These are phyloP conservation scores for Lutjanus campechanus DNA, from an alignment of 2,797 vertebrate genomes.

Conservation along the genomic window DNA sequence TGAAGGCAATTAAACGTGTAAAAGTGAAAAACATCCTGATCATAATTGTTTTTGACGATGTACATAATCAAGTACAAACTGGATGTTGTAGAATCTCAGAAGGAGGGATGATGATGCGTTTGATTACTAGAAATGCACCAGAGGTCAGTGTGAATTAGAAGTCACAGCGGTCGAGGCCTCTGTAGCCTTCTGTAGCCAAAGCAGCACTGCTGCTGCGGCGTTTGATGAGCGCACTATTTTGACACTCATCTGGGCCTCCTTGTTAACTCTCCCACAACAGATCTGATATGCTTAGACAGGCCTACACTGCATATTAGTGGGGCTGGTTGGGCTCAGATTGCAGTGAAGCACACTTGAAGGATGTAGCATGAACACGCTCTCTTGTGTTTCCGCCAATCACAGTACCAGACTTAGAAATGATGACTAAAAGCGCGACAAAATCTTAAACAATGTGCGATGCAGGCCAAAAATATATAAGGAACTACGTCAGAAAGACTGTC, in stretches of 20 bases:
- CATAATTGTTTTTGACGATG: conserved; percentile 3
- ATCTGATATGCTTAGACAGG: conserved; percentile 80
- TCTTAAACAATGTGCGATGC: neutral
- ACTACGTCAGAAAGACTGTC: neutral
- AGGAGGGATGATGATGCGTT: conserved; percentile 25
- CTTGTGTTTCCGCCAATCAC: conserved; percentile 43
- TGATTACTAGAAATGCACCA: conserved; percentile 64
- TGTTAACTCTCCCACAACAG: conserved; percentile 80
- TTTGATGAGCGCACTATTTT: conserved; percentile 77
- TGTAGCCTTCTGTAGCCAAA: conserved; percentile 38
- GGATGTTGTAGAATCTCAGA: conserved; percentile 22
- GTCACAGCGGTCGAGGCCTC: conserved; percentile 44
- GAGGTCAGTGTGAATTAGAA: conserved; percentile 64
- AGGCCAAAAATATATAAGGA: neutral
- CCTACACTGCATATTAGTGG: conserved; percentile 68
- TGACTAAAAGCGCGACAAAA: conserved; percentile 23
- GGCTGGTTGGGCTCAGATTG: conserved; percentile 66
- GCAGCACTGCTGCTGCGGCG: conserved; percentile 40
- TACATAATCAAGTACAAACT: neutral
- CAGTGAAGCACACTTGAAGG: conserved; percentile 58
- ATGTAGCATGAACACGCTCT: conserved; percentile 50
- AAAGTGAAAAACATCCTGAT: neutral
- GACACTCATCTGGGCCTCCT: conserved; percentile 81
- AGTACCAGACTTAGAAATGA: neutral
- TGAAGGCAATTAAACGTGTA: neutral